Percentiles rank a stretch among this genome's conserved stretches.
These are phyloP conservation scores for Lutraria lutraria DNA, from an alignment of 2,888 invertebrate species.

Conservation along the genomic window DNA sequence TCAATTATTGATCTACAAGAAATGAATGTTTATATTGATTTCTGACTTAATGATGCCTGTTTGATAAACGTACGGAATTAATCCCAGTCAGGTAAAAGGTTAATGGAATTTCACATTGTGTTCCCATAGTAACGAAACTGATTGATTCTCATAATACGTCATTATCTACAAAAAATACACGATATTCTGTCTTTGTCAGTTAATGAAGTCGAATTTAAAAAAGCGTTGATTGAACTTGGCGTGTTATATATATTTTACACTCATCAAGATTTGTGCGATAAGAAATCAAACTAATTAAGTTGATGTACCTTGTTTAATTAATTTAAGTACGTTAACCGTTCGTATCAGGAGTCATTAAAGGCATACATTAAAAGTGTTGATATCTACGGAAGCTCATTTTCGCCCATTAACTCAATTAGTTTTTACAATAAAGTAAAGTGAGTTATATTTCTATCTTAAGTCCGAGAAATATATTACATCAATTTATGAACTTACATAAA, in stretches of 20 bases:
- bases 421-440: too few relatives aligned
- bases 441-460: too few relatives aligned
- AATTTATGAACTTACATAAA: too few relatives aligned
- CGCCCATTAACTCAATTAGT: too few relatives aligned
- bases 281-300: not conserved
- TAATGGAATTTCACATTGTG: not conserved
- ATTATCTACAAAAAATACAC: not conserved
- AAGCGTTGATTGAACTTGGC: not conserved
- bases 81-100: not conserved
- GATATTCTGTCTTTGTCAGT: not conserved
- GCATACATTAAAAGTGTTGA: too few relatives aligned
- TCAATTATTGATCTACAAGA: not conserved
- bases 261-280: not conserved
- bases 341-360: too few relatives aligned
- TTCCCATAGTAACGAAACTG: conserved; percentile 8
- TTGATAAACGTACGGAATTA: not conserved
- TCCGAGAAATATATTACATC: too few relatives aligned
- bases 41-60: not conserved
- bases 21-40: not conserved
- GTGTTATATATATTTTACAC: not conserved
- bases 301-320: too few relatives aligned
- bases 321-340: too few relatives aligned
- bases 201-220: not conserved
- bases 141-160: not conserved
- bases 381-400: too few relatives aligned